A percentile compares a stretch with the other conserved stretches of the same genome.
Evolutionary conservation across 2,888 invertebrate genomes (phyloP).

Genomic region (Chorisops tibialis): DNA sequence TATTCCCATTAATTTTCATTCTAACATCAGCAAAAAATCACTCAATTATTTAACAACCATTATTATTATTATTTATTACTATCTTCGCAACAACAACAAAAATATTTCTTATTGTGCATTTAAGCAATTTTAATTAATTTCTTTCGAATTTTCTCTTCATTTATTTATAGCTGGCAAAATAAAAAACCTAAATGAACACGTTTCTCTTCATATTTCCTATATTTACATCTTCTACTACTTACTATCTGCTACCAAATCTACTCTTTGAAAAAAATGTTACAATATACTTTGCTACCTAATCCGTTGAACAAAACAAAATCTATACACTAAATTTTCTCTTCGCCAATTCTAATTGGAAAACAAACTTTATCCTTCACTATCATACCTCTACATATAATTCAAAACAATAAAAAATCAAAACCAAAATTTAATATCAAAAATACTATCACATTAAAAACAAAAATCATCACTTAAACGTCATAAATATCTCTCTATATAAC

Average conservation of each 20-base stretch:
- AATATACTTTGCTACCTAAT: no score
- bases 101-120: no score
- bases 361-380: neutral
- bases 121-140: no score
- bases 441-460: neutral
- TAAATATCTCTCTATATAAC: neutral
- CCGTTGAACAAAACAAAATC: no score
- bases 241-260: no score
- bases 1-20: no score
- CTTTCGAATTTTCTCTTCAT: constrained; percentile 3
- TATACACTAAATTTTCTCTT: neutral
- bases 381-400: neutral
- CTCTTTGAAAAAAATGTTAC: no score
- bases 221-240: constrained; percentile 19
- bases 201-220: constrained; percentile 29
- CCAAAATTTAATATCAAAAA: neutral
- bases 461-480: neutral
- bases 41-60: no score
- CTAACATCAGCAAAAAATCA: no score
- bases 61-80: no score
- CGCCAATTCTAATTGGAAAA: neutral
- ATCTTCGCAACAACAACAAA: no score
- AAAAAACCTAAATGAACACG: constrained; percentile 28
- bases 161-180: constrained; percentile 31
- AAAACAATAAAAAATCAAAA: neutral